Base-by-base conservation (phyloP, 2,888 invertebrate species). In the Smittia aterrima region DNA sequence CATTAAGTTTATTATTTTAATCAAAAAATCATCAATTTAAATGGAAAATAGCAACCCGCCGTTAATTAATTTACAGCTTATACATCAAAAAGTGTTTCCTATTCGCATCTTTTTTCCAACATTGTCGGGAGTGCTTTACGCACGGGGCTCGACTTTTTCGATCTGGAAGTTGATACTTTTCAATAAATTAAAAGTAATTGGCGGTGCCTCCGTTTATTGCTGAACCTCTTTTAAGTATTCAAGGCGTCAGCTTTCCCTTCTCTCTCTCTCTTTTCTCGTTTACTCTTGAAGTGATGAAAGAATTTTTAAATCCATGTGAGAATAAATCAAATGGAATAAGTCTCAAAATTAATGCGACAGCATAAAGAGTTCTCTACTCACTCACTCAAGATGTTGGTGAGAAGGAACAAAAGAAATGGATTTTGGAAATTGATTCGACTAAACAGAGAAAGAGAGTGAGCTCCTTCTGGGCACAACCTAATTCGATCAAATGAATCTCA, bases 1-100 rank as follows among this genome's bases (percentile, higher is more conserved):
- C 70, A 70, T 70, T 70, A 70, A 70, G 25, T 70, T 70, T 70
- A 70, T 70, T 70, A 41, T 53, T 54, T 70, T 41, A 70, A 70
- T 70, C 41, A 70, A 41, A 27, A 70, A 70, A 70, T 70, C 70
- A 70, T 70, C 47, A 70, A 25, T 70, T 58, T 18, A 22, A 58
- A 58, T 58, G 58, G 22, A 58, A 20, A 20, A 20, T 18, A 22
- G 58, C 9, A 20, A 20, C 32, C 32, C 16, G 20, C 47, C 20
- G 18, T 20, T 58, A 58, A 58, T 58, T 58, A 58, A 58, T 58
- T 58, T 58, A 58, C 58, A 58, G 58, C 53, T 13, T 16, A 47
- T 18, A 18, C 53, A 47, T 16, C 18, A 47, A 16, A 47, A 47
- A 32, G 32, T 32, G 32, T 32, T 32, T 32, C n/a, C n/a, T n/a